Base-by-base conservation (phyloP, 2,797 vertebrate genomes). In the Fistularia tabacaria region DNA sequence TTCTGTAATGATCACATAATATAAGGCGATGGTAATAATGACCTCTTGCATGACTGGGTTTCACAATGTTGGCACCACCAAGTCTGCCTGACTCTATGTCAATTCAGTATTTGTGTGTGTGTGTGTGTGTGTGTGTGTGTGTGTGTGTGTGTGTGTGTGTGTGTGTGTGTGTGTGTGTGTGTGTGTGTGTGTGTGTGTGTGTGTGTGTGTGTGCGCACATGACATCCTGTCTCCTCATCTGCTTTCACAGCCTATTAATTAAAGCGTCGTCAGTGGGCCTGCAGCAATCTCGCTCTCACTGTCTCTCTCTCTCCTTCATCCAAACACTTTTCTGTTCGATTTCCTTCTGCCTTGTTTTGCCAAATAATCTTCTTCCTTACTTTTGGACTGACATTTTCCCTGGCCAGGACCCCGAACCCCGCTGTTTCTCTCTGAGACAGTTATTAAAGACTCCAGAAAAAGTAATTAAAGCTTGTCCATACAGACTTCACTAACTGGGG, bases 211-310 rank as follows among this genome's bases (percentile, higher is more conserved):
- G 60, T 52, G 54, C 36, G 40, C n/a, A 25, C 25, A 5, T 25
- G 25, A 25, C 49, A 83, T 83, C 73, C 59, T 76, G 63, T 73
- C 64, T 49, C 62, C 62, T 83, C 77, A 71, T 85, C 82, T 86
- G 83, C 77, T 85, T 82, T 77, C 77, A 25, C 80, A 81, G 83
- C 72, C 84, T 85, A 81, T 86, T 85, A 86, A 88, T 86, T 83
- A 84, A 61, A 25, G 25, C 25, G 25, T 5, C 25, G 5, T 25
- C 25, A 25, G 25, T 25, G 25, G 25, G 25, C 25, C 25, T 25
- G 25, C 25, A 25, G 25, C 25, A 79, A 76, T 54, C 4, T 69
- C 57, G 68, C 76, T 81, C 81, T 85, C 71, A 1, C 39, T 40
- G 3, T 40, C 25, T 8, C 39, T 40, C 41, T 10, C 10, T 10